Evolutionary conservation across 1,140 invertebrate genomes (phyloP), one percentile per base, ranked within the genome.

Genomic region (Copidosoma floridanum): DNA sequence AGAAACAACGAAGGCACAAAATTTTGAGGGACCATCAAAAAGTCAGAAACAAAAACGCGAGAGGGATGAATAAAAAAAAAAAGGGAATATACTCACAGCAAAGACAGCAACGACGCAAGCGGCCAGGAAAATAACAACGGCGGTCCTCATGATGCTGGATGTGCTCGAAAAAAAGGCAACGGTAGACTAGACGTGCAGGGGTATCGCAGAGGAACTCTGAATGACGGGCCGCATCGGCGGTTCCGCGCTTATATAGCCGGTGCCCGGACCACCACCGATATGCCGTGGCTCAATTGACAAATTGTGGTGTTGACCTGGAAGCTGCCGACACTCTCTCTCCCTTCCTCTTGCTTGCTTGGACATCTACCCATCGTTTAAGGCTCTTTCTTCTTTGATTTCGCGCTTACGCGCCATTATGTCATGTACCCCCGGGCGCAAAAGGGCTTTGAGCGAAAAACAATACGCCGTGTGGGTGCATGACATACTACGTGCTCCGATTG

Each of bases 221-320:
- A 46, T 60, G 41, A 53, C 3, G 41, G 40, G 40, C 7, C 40
- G 16, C 6, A n/a, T 35, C n/a, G 43, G 6, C 21, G 18, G 24
- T n/a, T 35, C 38, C 16, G 35, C 52, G 40, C 54, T 61, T 61
- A 61, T 55, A 55, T 18, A 29, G 12, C 24, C 40, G 50, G n/a
- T n/a, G n/a, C n/a, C n/a, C n/a, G 53, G 50, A 46, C 53, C 52
- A 59, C 53, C 40, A 50, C 1, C 12, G 50, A 32, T 41, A 53
- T 59, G 44, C 52, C 53, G 50, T 59, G 44, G 52, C 37, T 52
- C 57, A 59, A 59, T 59, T 59, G 57, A 59, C 53, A 59, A 59
- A 59, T 59, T 59, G 27, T 46, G 38, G 57, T 59, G 57, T 59
- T 59, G 57, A 59, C 57, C 57, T 59, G 48, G 53, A 59, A 53